Evolutionary conservation across 2,797 vertebrate species (phyloP).

Genomic region (Graptemys geographica): DNA sequence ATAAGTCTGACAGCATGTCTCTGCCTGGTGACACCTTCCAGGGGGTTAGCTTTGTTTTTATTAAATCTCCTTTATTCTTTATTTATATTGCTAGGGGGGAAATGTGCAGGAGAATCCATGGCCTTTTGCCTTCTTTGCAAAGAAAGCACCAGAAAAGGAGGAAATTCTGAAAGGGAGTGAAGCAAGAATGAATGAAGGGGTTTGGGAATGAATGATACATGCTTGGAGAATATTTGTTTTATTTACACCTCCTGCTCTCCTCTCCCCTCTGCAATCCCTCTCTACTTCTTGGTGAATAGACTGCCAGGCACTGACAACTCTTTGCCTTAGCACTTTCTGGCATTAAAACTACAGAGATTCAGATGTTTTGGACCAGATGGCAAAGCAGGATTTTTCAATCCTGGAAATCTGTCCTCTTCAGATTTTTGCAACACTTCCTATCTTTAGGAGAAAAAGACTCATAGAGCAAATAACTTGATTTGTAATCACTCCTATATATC

Average conservation of each 20-base stretch:
- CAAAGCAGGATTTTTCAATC: constrained; percentile 33
- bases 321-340: constrained; percentile 30
- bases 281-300: not conserved
- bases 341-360: constrained; percentile 43
- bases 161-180: not conserved
- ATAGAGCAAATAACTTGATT: not conserved
- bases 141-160: not conserved
- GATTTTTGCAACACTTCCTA: not conserved
- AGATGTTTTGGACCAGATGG: not conserved
- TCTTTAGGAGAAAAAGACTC: not conserved
- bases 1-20: not conserved
- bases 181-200: not conserved
- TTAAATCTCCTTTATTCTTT: not conserved
- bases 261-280: not conserved
- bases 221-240: not conserved
- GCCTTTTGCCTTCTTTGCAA: not conserved
- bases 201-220: not conserved
- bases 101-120: not conserved
- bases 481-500: not conserved
- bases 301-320: constrained; percentile 15
- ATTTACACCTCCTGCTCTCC: not conserved
- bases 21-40: fast-evolving
- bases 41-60: fast-evolving
- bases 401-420: constrained; percentile 3
- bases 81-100: not conserved